Percentiles rank a stretch among this genome's conserved stretches.
Evolutionary conservation across 2,797 vertebrate genomes (phyloP).

Genomic region (Alcedo atthis): DNA sequence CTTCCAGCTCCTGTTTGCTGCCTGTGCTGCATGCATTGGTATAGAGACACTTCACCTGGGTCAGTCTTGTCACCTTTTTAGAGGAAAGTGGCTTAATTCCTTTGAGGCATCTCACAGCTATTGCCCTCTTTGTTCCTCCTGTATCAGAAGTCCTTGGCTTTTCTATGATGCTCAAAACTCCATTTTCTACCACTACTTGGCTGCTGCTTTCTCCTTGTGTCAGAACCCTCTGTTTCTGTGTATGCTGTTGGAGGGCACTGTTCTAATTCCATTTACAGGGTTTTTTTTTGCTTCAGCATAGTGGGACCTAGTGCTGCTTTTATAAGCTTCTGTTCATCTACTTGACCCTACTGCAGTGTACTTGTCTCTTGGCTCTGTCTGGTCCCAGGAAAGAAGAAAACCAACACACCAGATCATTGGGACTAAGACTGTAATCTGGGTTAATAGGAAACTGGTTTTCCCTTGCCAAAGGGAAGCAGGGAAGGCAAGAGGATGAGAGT

Average conservation of each 20-base stretch:
- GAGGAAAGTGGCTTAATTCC: not conserved
- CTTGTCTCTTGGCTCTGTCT: slow-evolving; percentile 1
- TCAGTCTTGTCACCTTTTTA: not conserved
- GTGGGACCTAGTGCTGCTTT: not conserved
- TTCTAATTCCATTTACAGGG: not conserved
- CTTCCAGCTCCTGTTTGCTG: not conserved
- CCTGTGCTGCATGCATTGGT: not conserved
- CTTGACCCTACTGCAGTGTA: not conserved
- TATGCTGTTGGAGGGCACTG: not conserved
- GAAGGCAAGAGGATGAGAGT: not conserved
- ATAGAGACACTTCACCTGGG: not conserved
- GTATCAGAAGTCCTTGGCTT: not conserved
- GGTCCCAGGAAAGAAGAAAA: slow-evolving; percentile 9
- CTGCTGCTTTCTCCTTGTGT: not conserved
- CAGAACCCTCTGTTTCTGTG: not conserved
- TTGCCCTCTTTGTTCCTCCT: not conserved
- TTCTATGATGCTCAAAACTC: not conserved
- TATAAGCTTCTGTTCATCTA: not conserved
- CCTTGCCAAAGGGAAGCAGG: not conserved
- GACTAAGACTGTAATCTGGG: not conserved
- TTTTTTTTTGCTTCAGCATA: not conserved
- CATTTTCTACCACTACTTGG: not conserved
- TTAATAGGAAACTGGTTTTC: not conserved
- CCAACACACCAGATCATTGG: not conserved
- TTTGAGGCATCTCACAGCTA: not conserved